Evolutionary conservation across 2,113 vertebrate genomes (phyloP), one percentile per base, ranked within the genome.

Genomic region (Eptesicus fuscus): DNA sequence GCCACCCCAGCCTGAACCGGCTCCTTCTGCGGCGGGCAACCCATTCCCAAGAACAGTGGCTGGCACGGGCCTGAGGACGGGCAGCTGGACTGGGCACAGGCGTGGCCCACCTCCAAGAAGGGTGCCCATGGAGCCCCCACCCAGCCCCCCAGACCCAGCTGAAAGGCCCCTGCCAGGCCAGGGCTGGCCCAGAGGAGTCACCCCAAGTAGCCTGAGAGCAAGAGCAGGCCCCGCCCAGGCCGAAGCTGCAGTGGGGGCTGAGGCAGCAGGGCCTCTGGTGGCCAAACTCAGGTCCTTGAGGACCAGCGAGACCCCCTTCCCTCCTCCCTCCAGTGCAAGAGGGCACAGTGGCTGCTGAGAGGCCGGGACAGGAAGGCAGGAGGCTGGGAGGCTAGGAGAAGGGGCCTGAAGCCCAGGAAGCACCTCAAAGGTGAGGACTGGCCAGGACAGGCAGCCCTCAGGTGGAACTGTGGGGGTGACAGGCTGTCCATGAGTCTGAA

Each of bases 401-500:
- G 22, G 28, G 53, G 22, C 37, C 51, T 47, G 2, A 91, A 84
- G 47, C 16, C 82, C 65, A 56, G 56, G 35, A 93, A n/a, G 40
- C 22, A 25, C 32, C 56, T 65, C 30, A 93, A 91, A 86, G 51
- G 67, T 94, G 65, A 93, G 71, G 69, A 88, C 49, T 37, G 4
- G 30, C 47, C 12, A 10, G 16, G 53, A 30, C 42, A 73, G 8
- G n/a, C 18, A 16, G 9, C 7, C 35, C 18, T 51, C 40, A 47
- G 14, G 17, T 28, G 42, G 20, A 40, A 11, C 70, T 44, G 7
- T n/a, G 30, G 37, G 28, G 63, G 32, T 73, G 4, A 42, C 5
- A n/a, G 53, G 35, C 17, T 10, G 4, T 23, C 22, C 0, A 6
- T 47, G 37, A 91, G 22, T 49, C 73, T 51, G 25, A 56, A 78